Conservation (phyloP, 2,797 vertebrate species). For the Austrolebias charrua region DNA sequence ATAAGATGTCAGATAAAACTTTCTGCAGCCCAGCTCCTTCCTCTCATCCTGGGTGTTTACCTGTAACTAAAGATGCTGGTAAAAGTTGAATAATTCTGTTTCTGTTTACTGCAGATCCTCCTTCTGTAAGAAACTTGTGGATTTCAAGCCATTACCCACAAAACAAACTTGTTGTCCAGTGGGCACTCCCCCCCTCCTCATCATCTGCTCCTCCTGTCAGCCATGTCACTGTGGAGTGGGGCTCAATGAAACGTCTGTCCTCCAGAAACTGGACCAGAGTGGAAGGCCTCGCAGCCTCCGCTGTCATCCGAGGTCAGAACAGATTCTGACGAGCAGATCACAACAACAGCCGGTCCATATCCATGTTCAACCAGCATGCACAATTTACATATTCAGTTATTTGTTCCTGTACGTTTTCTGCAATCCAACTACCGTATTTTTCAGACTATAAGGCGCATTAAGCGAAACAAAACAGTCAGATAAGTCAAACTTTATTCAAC, state of each 20-base stretch:
- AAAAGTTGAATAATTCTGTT: not conserved
- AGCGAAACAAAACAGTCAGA: too few relatives aligned
- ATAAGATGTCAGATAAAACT: constrained; percentile 10
- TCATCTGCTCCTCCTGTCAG: constrained; percentile 17
- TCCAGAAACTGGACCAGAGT: constrained; percentile 44
- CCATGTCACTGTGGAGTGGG: constrained; percentile 57
- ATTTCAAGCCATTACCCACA: constrained; percentile 22
- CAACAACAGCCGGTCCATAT: too few relatives aligned
- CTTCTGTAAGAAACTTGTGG: constrained; percentile 51
- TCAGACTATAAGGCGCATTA: too few relatives aligned
- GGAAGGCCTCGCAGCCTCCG: constrained; percentile 17
- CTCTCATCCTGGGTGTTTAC: not conserved
- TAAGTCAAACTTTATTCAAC: too few relatives aligned
- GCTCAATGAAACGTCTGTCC: not conserved
- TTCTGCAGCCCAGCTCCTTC: not conserved
- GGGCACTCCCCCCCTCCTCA: constrained; percentile 18
- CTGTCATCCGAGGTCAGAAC: constrained; percentile 41
- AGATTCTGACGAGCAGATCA: not conserved
- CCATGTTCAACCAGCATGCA: too few relatives aligned
- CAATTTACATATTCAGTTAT: too few relatives aligned
- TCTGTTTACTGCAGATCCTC: constrained; percentile 25
- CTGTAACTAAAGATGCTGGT: too few relatives aligned
- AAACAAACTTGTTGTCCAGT: constrained; percentile 39
- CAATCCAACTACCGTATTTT: too few relatives aligned
- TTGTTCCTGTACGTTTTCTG: too few relatives aligned